phyloP scores from a whole-genome alignment of 1,140 invertebrate species.

The Phenacoccus solenopsis region DNA sequence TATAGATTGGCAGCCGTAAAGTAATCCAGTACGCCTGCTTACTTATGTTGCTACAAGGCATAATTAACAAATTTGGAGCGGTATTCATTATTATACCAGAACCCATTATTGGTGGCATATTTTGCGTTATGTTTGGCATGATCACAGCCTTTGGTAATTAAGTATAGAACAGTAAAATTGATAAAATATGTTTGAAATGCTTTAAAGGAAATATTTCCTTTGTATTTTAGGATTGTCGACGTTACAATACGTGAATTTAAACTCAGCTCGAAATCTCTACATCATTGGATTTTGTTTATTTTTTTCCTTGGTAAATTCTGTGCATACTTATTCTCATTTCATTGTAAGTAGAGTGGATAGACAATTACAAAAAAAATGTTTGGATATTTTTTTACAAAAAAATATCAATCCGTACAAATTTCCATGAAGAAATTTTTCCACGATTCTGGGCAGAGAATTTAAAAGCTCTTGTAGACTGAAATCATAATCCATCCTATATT shows the following conservation, averaged over 20 bases:
- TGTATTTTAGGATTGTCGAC: conserved; percentile 52
- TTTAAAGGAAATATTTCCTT: conserved; percentile 4
- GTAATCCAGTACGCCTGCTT: conserved; percentile 69
- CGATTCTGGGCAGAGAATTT: no score
- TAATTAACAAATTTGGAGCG: conserved; percentile 71
- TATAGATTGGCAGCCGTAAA: conserved; percentile 65
- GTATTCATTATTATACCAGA: conserved; percentile 79
- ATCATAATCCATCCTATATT: no score
- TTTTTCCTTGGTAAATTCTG: conserved; percentile 50
- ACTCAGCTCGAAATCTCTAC: conserved; percentile 70
- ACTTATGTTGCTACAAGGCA: conserved; percentile 64
- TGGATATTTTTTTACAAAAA: no score
- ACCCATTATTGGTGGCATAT: conserved; percentile 75
- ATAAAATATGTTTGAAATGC: not conserved
- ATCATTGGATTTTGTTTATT: conserved; percentile 80
- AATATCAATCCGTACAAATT: no score
- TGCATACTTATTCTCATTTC: no score
- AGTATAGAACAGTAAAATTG: not conserved
- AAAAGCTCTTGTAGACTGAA: no score
- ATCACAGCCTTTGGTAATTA: conserved; percentile 58
- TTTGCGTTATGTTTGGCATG: conserved; percentile 79
- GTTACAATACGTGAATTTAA: conserved; percentile 66
- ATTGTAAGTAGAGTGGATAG: no score
- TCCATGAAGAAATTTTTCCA: no score
- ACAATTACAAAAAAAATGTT: no score